A percentile compares a stretch with the other conserved stretches of the same genome.
Evolutionary conservation across 2,797 vertebrate species (phyloP).

Genomic region (Scomberomorus guttatus): DNA sequence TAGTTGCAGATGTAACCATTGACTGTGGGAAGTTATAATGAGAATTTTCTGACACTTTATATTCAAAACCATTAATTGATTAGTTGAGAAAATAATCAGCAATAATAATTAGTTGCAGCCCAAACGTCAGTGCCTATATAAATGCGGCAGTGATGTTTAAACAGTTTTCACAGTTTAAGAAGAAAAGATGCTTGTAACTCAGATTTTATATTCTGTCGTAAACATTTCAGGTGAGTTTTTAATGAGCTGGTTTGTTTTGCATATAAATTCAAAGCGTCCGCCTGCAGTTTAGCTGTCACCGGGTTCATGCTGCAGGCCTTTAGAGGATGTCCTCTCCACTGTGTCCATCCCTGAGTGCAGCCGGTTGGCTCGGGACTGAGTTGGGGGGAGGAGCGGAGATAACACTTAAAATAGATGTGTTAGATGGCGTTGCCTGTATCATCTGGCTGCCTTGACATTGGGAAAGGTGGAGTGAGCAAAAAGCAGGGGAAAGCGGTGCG

Average conservation of each 20-base stretch:
- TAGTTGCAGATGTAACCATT: no score
- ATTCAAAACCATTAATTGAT: background rate
- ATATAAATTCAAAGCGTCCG: conserved; percentile 54
- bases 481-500: conserved; percentile 18
- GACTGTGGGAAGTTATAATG: no score
- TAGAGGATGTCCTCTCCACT: conserved; percentile 15
- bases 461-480: conserved; percentile 52
- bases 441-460: conserved; percentile 79
- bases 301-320: conserved; percentile 1
- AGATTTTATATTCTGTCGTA: conserved; percentile 2
- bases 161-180: background rate
- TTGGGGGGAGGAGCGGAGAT: conserved; percentile 53
- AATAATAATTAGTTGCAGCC: no score
- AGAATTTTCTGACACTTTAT: background rate
- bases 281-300: conserved; percentile 6
- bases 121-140: background rate
- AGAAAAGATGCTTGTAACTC: background rate
- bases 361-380: conserved; percentile 29
- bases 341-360: conserved; percentile 27
- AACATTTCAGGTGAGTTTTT: conserved; percentile 33
- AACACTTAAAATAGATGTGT: conserved; percentile 84
- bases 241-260: conserved; percentile 47
- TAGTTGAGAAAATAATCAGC: background rate
- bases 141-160: conserved; percentile 13
- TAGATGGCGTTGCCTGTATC: conserved; percentile 68